These are phyloP conservation scores for Sinonovacula constricta DNA, from an alignment of 1,140 invertebrate species.

Conservation along the genomic window DNA sequence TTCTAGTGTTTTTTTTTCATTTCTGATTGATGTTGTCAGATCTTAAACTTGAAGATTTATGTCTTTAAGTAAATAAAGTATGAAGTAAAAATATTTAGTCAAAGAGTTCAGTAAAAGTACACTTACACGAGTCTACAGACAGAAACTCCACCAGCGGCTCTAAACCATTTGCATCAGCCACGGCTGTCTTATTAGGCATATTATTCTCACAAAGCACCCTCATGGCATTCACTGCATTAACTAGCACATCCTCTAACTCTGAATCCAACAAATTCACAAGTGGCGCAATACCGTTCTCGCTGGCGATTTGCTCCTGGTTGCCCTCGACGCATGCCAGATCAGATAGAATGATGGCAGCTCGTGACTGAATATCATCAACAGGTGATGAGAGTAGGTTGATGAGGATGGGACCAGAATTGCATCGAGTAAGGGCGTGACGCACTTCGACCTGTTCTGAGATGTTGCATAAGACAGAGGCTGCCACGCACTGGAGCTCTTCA, in stretches of 20 bases:
- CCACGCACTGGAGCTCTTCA: conserved; percentile 72
- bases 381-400: conserved; percentile 72
- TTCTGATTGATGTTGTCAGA: too few species aligned
- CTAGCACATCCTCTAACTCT: conserved; percentile 76
- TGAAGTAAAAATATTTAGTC: too few species aligned
- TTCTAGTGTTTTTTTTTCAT: too few species aligned
- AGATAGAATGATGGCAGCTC: conserved; percentile 75
- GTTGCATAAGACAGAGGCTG: conserved; percentile 77
- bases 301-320: conserved; percentile 72
- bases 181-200: conserved; percentile 70
- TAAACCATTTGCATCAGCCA: conserved; percentile 69
- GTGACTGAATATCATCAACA: conserved; percentile 76
- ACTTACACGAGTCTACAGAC: conserved; percentile 72
- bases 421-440: conserved; percentile 63
- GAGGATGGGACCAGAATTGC: conserved; percentile 69
- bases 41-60: too few species aligned
- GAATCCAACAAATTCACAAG: conserved; percentile 75
- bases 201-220: conserved; percentile 75
- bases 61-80: too few species aligned
- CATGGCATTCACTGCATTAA: conserved; percentile 78
- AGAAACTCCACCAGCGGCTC: conserved; percentile 76
- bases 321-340: conserved; percentile 74
- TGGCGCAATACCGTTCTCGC: conserved; percentile 70
- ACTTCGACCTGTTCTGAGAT: conserved; percentile 75
- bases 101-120: too few species aligned